Evolutionary conservation across 2,797 vertebrate genomes (phyloP), one percentile per base, ranked within the genome.

Genomic region (Peromyscus aztecus): DNA sequence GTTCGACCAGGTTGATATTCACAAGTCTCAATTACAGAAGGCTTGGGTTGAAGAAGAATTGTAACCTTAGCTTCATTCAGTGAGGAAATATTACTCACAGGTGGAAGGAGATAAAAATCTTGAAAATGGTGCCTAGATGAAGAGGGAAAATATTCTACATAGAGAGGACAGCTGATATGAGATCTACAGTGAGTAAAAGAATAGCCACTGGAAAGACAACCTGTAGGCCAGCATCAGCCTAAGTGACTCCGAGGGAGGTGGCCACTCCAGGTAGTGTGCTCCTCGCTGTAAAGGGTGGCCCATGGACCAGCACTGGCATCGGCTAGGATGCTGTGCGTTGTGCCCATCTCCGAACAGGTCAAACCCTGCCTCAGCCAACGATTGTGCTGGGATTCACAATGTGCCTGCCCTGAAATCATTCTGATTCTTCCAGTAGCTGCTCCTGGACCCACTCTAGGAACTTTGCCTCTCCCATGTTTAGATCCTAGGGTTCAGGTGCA

Each of bases 1-100:
- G 21, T 84, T 82, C 29, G 63, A 59, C 8, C 1, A 80, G 85
- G 76, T 82, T 96, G 81, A 59, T 96, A 43, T 92, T 96, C 71
- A 88, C 55, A 89, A 67, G 75, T 94, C 76, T 91, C 73, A 89
- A 81, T 24, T 61, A 57, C 90, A 95, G 90, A 95, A 92, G 43
- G 57, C 89, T 94, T 81, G 52, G 63, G 16, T 29, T 92, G 88
- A 88, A 49, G 90, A 90, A 96, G 73, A 92, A 52, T 65, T 37
- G 19, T 84, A 93, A 92, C 46, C 23, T 71, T 61, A 52, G 43
- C 65, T 78, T 94, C 29, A 31, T 37, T 94, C n/a, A 10, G 52
- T 10, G 16, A 93, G 40, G 57, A 93, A 96, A 78, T 29, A 46
- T 80, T 90, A 49, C 75, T 76, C 90, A 75, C 34, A 27, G 67